Evolutionary conservation across 2,888 invertebrate species (phyloP).

Genomic region (Apamea epomidion): DNA sequence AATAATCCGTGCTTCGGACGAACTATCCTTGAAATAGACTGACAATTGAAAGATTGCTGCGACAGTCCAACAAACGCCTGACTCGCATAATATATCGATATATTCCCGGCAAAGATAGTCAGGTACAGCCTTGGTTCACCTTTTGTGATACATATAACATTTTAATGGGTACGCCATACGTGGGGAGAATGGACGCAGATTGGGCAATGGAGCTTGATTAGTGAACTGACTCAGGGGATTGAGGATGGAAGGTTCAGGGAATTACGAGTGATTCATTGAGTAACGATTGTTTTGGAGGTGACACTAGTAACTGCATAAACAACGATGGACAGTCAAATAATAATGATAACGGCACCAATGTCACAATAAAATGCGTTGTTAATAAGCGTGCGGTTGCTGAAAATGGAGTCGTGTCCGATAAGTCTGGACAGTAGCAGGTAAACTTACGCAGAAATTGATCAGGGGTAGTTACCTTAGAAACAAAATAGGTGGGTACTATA

Average conservation of each 20-base stretch:
- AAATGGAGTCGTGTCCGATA: neutral
- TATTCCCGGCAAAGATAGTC: slow-evolving; percentile 57
- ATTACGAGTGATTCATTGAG: slow-evolving; percentile 26
- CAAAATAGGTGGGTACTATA: neutral
- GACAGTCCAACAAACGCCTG: slow-evolving; percentile 51
- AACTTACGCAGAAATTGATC: neutral
- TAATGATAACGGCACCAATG: neutral
- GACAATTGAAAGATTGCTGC: slow-evolving; percentile 68
- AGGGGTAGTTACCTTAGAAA: neutral
- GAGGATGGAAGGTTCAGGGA: slow-evolving; percentile 38
- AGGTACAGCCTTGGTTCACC: slow-evolving; percentile 58
- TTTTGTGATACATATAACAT: slow-evolving; percentile 64
- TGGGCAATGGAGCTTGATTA: slow-evolving; percentile 56
- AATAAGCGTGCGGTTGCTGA: too few relatives aligned
- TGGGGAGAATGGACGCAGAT: slow-evolving; percentile 58
- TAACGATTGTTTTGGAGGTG: slow-evolving; percentile 2
- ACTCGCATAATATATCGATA: slow-evolving; percentile 62
- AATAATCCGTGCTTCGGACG: slow-evolving; percentile 52
- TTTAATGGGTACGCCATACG: slow-evolving; percentile 59
- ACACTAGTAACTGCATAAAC: neutral
- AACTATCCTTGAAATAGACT: slow-evolving; percentile 63
- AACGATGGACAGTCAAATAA: neutral
- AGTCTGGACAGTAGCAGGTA: neutral
- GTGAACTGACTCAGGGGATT: slow-evolving; percentile 43
- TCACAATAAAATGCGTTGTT: neutral